Base-by-base conservation (phyloP, 2,888 invertebrate genomes). In the Tuberolachnus salignus region DNA sequence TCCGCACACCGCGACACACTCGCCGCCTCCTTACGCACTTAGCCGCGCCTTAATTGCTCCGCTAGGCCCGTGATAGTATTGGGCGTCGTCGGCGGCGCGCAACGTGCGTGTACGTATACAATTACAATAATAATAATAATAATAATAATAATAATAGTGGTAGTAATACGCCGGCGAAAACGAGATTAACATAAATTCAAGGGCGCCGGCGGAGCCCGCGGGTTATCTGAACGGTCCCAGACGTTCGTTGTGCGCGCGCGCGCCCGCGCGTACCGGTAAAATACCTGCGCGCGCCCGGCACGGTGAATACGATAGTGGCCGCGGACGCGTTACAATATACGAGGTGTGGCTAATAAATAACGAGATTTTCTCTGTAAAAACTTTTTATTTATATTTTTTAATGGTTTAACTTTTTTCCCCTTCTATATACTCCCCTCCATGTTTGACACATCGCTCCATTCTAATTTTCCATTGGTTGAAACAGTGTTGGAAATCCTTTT, bases 101-200 rank as follows among this genome's bases (percentile, higher is more conserved):
- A 44, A 34, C 34, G 34, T 10, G 59, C 14, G 34, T 64, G 11
- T 26, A 26, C 4, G 16, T 64, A 64, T 44, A 46, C 21, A 23
- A 67, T 51, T n/a, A n/a, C n/a, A n/a, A n/a, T n/a, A n/a, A n/a
- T n/a, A n/a, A n/a, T n/a, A n/a, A n/a, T n/a, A n/a, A n/a, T n/a
- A n/a, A n/a, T n/a, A n/a, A n/a, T n/a, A n/a, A n/a, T n/a, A n/a
- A n/a, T n/a, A n/a, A n/a, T n/a, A n/a, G n/a, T n/a, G n/a, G n/a
- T 26, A 16, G 9, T 16, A 26, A 21, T 59, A 42, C 19, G 57
- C 34, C 19, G 61, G 26, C 49, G 46, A 61, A 71, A 72, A 34
- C 46, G 72, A 49, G 49, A 71, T 71, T 71, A 57, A 72, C 72
- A 72, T 72, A 61, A 72, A 61, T 61, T 61, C 61, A n/a, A 49